phyloP scores from a whole-genome alignment of 2,888 invertebrate genomes.

The Coenonympha glycerion region DNA sequence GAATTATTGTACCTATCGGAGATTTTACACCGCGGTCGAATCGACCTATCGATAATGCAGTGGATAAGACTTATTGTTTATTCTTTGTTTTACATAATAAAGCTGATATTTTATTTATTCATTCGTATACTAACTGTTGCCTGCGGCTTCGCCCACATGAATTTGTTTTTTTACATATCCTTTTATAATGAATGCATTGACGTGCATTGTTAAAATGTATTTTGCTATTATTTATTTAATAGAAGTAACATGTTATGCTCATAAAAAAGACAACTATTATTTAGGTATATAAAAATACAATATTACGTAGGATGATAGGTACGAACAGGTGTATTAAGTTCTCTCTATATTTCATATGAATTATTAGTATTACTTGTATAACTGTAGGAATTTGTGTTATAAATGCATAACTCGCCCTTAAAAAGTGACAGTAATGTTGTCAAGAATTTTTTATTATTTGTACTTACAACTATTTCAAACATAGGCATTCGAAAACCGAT shows the following conservation, averaged over 20 bases:
- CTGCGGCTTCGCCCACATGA: too few relatives aligned
- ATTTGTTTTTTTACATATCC: too few relatives aligned
- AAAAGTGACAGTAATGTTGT: conserved; percentile 6
- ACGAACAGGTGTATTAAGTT: conserved; percentile 8
- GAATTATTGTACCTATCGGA: conserved; percentile 54
- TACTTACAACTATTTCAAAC: conserved; percentile 9
- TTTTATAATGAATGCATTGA: too few relatives aligned
- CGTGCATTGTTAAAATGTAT: too few relatives aligned
- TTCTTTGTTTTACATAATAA: background rate
- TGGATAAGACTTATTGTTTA: conserved; percentile 38
- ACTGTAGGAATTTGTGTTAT: too few relatives aligned
- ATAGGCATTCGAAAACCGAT: conserved; percentile 2
- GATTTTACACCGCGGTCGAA: conserved; percentile 56
- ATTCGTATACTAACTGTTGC: too few relatives aligned
- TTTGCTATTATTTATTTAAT: too few relatives aligned
- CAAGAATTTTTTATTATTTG: conserved; percentile 12
- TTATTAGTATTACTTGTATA: conserved; percentile 10
- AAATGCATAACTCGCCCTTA: background rate
- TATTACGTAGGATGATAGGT: too few relatives aligned
- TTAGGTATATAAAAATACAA: too few relatives aligned
- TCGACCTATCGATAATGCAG: conserved; percentile 30
- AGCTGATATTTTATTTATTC: too few relatives aligned
- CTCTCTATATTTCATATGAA: conserved; percentile 8
- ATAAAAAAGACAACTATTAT: too few relatives aligned
- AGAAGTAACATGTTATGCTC: too few relatives aligned